Base-by-base conservation (phyloP, 2,888 invertebrate species). In the Hydrotaea diabolus region DNA sequence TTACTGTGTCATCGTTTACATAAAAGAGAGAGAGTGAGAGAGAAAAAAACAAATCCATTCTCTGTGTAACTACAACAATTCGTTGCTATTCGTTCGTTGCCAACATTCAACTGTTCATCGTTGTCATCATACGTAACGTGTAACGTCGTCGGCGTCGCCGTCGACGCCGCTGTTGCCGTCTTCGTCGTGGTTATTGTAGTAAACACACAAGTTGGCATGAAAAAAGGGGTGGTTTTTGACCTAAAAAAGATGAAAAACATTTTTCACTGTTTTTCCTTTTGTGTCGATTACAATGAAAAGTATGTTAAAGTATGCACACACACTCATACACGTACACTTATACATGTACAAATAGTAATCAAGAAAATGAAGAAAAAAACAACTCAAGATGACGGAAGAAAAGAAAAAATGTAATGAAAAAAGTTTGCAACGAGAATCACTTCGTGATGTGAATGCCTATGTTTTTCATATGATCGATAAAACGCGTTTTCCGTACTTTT, bases 151-250 rank as follows among this genome's bases (percentile, higher is more conserved):
- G 23, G 23, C 3, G 31, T 26, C 31, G 23, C 26, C 23, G 11
- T 36, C 62, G 5, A 36, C n/a, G 17, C n/a, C 36, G 2, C 43
- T 7, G 5, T 49, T 2, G 49, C 7, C 31, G 7, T 31, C 39
- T 36, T 39, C 64, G 19, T 64, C 39, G 31, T 39, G 11, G 39
- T 64, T 31, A 55, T 55, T 15, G 13, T 21, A 72, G 23, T n/a
- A 55, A 64, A 72, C 13, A 72, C 13, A 66, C n/a, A 2, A 64
- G 17, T 57, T 77, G 79, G 31, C 7, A 4, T 31, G 31, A 4
- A 77, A 66, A 59, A 76, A 55, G 77, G 84, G 84, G 84, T 84
- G 66, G 84, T 84, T 84, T 84, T 84, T 84, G 81, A 84, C 84
- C 84, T 84, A 84, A 84, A 84, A 75, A 78, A 11, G 21, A 80